Evolutionary conservation across 2,113 vertebrate species (phyloP), one percentile per base, ranked within the genome.

Genomic region (Melanocharis versteri): DNA sequence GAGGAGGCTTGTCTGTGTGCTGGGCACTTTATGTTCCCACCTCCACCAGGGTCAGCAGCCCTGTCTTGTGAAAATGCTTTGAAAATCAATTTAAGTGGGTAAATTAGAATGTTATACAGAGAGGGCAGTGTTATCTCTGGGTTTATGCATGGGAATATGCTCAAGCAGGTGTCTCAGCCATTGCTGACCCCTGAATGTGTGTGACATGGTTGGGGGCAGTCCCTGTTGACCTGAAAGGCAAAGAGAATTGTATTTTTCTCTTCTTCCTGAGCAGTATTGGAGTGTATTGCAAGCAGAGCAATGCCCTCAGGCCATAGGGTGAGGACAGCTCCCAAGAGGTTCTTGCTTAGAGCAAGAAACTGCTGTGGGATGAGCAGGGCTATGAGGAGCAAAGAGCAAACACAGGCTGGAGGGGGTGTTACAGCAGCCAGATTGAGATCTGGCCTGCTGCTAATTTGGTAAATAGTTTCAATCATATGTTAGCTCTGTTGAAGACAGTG

Each of bases 391-490:
- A n/a, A 42, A 54, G 65, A 75, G 61, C 56, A 84, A n/a, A 20
- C 0, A 2, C 11, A 14, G 84, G 24, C 69, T 90, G 76, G 47
- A 87, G 66, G 56, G 77, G 42, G 15, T 22, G 45, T 28, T 56
- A 23, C 40, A 61, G 84, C 70, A 76, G 37, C 31, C 47, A 17
- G 35, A 16, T 1, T 50, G 89, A 93, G 77, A 35, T 39, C 15
- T 1, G 22, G 71, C 53, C 93, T 93, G 77, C 72, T 89, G 87
- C 60, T 91, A 47, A 75, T 72, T 51, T 40, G 18, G 31, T 89
- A 57, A 95, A 91, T 48, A 77, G 62, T 81, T 94, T 82, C 92
- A 94, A 89, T 84, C 24, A 48, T 68, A 4, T 11, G 22, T 84
- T 71, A 84, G 72, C 80, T 84, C 57, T 56, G 37, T n/a, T 89